These are phyloP conservation scores for Athrips mouffetella DNA, from an alignment of 2,888 invertebrate species.

Conservation along the genomic window DNA sequence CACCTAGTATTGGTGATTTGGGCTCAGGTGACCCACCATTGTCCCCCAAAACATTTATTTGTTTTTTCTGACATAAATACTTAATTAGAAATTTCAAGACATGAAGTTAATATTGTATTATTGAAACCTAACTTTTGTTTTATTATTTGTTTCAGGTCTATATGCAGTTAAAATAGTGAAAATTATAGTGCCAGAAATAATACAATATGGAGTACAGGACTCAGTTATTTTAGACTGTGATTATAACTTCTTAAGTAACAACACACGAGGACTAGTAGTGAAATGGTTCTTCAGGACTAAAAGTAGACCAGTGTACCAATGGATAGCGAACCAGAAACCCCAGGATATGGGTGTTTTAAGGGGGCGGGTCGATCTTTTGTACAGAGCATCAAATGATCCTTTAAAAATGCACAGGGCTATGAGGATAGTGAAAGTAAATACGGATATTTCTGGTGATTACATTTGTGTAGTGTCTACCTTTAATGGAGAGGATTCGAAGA, in stretches of 20 bases:
- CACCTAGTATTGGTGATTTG: no score
- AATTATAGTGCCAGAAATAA: constrained; percentile 80
- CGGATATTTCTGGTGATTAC: constrained; percentile 85
- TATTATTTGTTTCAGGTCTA: constrained; percentile 71
- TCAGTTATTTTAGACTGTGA: constrained; percentile 86
- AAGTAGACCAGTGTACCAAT: constrained; percentile 85
- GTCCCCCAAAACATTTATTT: no score
- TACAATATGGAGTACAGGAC: constrained; percentile 79
- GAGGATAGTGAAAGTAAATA: constrained; percentile 83
- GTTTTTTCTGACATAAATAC: no score
- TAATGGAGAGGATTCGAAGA: constrained; percentile 82
- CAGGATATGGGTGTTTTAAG: constrained; percentile 80
- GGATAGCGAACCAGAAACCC: constrained; percentile 84
- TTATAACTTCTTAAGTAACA: constrained; percentile 80
- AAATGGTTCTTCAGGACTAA: constrained; percentile 87
- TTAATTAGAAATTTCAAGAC: no score
- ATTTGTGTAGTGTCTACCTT: constrained; percentile 86
- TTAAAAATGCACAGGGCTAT: constrained; percentile 85
- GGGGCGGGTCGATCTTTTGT: constrained; percentile 80
- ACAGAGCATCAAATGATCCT: constrained; percentile 81
- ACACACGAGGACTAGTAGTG: constrained; percentile 83
- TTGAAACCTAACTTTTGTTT: not conserved
- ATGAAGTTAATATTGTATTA: no score
- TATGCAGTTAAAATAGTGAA: constrained; percentile 80
- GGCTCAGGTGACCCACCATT: no score